Evolutionary conservation across 1,140 invertebrate genomes (phyloP).

Genomic region (Leptoteleia sp.): DNA sequence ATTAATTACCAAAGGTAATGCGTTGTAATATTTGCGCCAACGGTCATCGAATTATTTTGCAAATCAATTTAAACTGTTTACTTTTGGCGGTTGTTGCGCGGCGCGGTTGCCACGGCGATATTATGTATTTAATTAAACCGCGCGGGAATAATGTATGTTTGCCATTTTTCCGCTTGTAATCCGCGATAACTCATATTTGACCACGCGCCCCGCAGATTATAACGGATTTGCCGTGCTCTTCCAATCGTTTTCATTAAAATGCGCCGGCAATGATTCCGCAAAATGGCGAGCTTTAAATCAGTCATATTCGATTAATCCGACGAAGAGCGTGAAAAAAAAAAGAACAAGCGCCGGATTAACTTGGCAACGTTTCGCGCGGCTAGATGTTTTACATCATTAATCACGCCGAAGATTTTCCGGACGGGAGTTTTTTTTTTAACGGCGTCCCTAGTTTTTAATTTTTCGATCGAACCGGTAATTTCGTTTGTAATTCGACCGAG

Average conservation of each 20-base stretch:
- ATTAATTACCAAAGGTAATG: constrained; percentile 47
- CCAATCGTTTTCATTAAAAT: constrained; percentile 57
- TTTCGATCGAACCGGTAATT: too few species aligned
- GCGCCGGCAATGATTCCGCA: constrained; percentile 33
- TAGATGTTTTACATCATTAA: too few species aligned
- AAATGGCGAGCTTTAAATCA: constrained; percentile 54
- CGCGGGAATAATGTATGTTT: constrained; percentile 46
- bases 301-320: constrained; percentile 50
- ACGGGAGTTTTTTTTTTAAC: too few species aligned
- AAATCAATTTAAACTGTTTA: constrained; percentile 53
- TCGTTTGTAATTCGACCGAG: too few species aligned
- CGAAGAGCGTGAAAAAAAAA: too few species aligned
- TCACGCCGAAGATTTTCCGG: too few species aligned
- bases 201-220: constrained; percentile 49
- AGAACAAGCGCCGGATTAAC: too few species aligned
- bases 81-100: constrained; percentile 29
- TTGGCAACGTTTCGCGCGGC: too few species aligned
- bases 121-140: constrained; percentile 59
- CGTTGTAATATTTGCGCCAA: constrained; percentile 48
- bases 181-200: constrained; percentile 62
- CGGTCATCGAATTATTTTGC: constrained; percentile 49
- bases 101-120: constrained; percentile 4
- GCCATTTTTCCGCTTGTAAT: constrained; percentile 54
- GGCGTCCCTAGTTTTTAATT: too few species aligned
- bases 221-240: constrained; percentile 44